Evolutionary conservation across 1,140 invertebrate species (phyloP).

Genomic region (Sminthurinus signatus): DNA sequence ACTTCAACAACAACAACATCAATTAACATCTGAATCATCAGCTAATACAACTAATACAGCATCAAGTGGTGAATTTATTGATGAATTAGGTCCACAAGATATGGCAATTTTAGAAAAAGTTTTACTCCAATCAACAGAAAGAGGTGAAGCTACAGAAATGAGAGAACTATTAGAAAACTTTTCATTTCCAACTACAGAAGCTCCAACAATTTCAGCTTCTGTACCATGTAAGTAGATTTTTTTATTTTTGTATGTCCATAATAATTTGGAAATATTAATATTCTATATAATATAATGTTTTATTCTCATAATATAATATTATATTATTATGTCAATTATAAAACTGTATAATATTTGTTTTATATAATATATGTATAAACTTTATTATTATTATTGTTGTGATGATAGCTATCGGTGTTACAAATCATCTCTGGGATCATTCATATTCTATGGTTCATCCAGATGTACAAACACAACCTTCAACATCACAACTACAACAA

Average conservation of each 20-base stretch:
- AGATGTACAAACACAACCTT: neutral
- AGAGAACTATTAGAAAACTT: constrained; percentile 15
- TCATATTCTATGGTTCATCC: constrained; percentile 12
- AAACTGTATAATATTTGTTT: no score
- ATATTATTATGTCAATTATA: no score
- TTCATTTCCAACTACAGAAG: neutral
- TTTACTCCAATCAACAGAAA: constrained; percentile 21
- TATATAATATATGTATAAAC: no score
- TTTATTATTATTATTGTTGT: no score
- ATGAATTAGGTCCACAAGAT: constrained; percentile 23
- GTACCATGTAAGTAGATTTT: neutral
- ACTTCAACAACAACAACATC: no score
- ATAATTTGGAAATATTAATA: no score
- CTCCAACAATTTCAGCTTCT: neutral
- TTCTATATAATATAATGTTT: no score
- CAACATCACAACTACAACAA: neutral
- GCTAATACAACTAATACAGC: no score
- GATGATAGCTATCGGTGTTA: no score
- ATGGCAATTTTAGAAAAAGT: constrained; percentile 33
- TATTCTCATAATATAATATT: no score
- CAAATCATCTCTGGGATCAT: constrained; percentile 24
- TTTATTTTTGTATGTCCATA: no score
- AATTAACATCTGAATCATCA: no score
- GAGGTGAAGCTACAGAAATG: constrained; percentile 24
- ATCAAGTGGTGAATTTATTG: neutral